phyloP scores from a whole-genome alignment of 2,888 invertebrate genomes.

The Polyommatus iphigenia region DNA sequence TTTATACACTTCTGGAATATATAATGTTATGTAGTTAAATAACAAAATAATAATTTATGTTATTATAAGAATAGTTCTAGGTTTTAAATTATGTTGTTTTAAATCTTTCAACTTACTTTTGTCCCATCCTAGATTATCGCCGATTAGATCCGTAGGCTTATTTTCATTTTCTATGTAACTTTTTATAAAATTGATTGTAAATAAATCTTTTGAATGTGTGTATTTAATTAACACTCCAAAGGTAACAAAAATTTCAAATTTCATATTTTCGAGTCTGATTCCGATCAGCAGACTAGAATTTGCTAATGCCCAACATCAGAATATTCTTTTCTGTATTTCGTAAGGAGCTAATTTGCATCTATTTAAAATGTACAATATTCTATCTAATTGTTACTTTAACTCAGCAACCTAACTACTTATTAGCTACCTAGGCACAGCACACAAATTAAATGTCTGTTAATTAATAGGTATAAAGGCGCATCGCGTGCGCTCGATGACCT shows the following conservation, averaged over 20 bases:
- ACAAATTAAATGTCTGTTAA: too few relatives aligned
- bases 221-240: neutral
- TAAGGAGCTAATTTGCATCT: neutral
- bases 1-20: neutral
- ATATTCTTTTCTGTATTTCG: neutral
- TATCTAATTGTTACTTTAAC: too few relatives aligned
- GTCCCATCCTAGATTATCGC: conserved; percentile 54
- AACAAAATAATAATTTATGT: too few relatives aligned
- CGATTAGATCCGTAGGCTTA: conserved; percentile 54
- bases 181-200: conserved; percentile 48
- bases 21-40: too few relatives aligned
- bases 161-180: conserved; percentile 54
- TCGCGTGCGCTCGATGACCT: too few relatives aligned
- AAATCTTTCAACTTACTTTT: conserved; percentile 48
- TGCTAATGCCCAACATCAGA: too few relatives aligned
- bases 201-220: conserved; percentile 30
- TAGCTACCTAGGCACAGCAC: neutral
- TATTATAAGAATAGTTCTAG: too few relatives aligned
- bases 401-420: neutral
- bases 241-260: neutral
- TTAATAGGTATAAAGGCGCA: too few relatives aligned
- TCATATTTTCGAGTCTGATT: neutral
- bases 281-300: neutral
- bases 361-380: too few relatives aligned
- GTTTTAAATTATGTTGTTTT: too few relatives aligned